phyloP scores from a whole-genome alignment of 2,113 vertebrate genomes.

The Hippocampus guttulatus region DNA sequence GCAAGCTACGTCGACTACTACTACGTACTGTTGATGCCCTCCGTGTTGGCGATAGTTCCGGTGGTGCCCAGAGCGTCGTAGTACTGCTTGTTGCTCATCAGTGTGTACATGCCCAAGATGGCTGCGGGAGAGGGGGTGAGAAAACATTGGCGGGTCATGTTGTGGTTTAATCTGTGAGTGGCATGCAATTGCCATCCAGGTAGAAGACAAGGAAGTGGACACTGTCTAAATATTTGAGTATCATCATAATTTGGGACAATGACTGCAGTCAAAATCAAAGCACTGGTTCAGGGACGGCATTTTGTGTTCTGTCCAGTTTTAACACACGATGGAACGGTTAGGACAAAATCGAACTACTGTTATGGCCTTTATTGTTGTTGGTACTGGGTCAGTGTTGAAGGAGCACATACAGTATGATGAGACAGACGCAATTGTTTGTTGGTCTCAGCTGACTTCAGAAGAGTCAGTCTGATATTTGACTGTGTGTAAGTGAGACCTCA shows the following conservation, averaged over 20 bases:
- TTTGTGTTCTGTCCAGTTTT: no score
- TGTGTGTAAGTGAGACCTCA: neutral
- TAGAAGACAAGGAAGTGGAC: neutral
- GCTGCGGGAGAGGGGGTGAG: conserved; percentile 72
- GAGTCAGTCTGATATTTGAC: neutral
- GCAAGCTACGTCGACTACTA: neutral
- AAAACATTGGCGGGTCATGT: neutral
- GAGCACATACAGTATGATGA: neutral
- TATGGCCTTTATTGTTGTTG: no score
- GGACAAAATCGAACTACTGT: no score
- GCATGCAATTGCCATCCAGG: neutral
- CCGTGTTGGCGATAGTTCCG: conserved; percentile 87
- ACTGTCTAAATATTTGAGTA: no score
- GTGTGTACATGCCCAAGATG: conserved; percentile 95
- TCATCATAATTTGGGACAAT: no score
- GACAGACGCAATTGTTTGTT: neutral
- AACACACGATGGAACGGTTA: no score
- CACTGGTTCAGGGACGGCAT: no score
- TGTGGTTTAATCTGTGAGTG: neutral
- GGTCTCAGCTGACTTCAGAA: neutral
- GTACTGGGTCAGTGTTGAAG: no score
- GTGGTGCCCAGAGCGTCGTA: conserved; percentile 87
- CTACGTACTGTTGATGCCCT: conserved; percentile 94
- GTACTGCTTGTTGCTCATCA: conserved; percentile 99
- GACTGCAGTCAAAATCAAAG: no score